Base-by-base conservation (phyloP, 92 coral and sea anemone species). In the Epizoanthus illoricatus region DNA sequence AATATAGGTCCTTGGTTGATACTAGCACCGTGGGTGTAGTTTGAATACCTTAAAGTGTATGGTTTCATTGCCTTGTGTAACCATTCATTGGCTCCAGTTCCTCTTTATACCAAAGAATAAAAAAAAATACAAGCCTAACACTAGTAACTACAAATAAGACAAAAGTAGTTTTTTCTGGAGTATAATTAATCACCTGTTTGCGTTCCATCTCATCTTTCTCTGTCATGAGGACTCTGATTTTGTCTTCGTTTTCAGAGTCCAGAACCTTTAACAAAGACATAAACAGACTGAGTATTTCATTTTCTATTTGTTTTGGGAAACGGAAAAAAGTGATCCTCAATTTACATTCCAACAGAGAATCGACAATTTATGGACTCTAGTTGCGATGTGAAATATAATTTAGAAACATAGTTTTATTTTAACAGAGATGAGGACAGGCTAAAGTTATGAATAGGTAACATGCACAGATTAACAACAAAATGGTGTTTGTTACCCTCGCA, bases 161-260 rank as follows among this genome's bases (percentile, higher is more conserved):
- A 28, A 28, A 28, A 28, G 36, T 28, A 28, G 36, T 28, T 28
- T 28, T 28, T 28, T 28, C 36, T 28, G 36, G 36, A 28, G 36
- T 28, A n/a, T n/a, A 28, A 4, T 21, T 65, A 43, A 78, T 88
- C 87, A 97, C 99, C 98, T 93, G 90, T 80, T 70, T 81, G 55
- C 94, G 90, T 40, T 97, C 97, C 78, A 91, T 19, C 52, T 97
- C 94, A 59, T 88, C 92, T 71, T 93, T 97, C 65, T 93, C 98
- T 8, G 94, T 90, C 91, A 97, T 81, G 61, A 97, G 80, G 49
- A 80, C 80, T 65, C 82, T 92, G 79, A 97, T 90, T 80, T 88
- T 84, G 52, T 88, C 87, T 85, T 97, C 99, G 62, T 97, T 97
- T 86, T 97, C 98, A 40, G 49, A 69, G 67, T 97, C 98, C 58